Evolutionary conservation across 2,797 vertebrate genomes (phyloP), one percentile per base, ranked within the genome.

Genomic region (Steatocranus sp.): DNA sequence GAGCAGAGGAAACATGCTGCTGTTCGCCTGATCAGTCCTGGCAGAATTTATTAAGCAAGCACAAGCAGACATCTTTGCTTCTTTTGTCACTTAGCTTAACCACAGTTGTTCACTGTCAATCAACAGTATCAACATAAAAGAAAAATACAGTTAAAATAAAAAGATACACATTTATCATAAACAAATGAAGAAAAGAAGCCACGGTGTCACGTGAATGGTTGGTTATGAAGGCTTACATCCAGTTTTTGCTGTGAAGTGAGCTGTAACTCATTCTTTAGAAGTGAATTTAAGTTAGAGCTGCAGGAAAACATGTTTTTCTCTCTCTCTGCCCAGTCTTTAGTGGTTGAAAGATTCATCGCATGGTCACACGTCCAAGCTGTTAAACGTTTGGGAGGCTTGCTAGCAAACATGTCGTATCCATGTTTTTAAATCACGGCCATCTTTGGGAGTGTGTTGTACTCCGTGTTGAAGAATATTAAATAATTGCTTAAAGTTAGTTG

Each of bases 231-330:
- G 5, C 53, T 10, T 56, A 10, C 53, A 56, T 30, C 4, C 53
- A 56, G 25, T 30, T 27, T n/a, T 34, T 11, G 3, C 7, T 58
- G 30, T 0, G 7, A 63, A 20, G 34, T 66, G n/a, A 66, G 5
- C 2, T 0, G 1, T 66, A 38, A 20, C 34, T 0, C 36, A 0
- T 9, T 68, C 3, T 1, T 68, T 41, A 68, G 61, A 68, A 68
- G 0, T 41, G 5, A 41, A 68, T 68, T 41, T 23, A 41, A 1
- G 1, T 66, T 23, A 23, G 34, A 66, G 61, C 61, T 41, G 5
- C n/a, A 25, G n/a, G 61, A 41, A 66, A 66, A 3, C 1, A 0
- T 27, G 23, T 43, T 70, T 27, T 5, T 17, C 15, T 25, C 20
- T 36, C 11, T 41, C 3, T 41, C 23, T 25, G 14, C 9, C 54